Evolutionary conservation across 23 tunicate species (phyloP).

Genomic region (Aplidium turbinatum): DNA sequence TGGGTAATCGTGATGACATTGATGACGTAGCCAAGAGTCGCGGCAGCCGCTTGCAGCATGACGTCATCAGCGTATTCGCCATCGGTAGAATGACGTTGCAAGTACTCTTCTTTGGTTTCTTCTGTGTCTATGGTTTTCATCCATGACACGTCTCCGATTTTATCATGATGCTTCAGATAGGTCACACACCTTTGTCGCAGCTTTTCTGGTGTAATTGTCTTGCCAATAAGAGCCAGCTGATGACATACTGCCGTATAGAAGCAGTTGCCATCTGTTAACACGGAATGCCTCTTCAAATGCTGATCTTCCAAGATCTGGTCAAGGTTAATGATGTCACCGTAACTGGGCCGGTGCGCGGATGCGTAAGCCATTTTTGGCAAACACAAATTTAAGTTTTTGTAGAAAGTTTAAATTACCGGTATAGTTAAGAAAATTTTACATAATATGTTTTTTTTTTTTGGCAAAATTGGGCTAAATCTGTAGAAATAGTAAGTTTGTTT

Average conservation of each 20-base stretch:
- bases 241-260: conserved; percentile 66
- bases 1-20: conserved; percentile 41
- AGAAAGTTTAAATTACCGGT: no score
- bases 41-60: conserved; percentile 58
- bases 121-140: conserved; percentile 23
- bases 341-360: no score
- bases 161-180: conserved; percentile 32
- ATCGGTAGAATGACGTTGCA: conserved; percentile 19
- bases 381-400: no score
- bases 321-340: not conserved
- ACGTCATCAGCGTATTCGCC: conserved; percentile 55
- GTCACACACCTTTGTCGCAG: conserved; percentile 32
- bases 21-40: conserved; percentile 40
- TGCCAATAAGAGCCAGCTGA: conserved; percentile 36
- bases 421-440: no score
- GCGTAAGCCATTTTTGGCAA: no score
- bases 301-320: conserved; percentile 10
- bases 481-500: no score
- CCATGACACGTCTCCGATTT: conserved; percentile 37
- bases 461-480: no score
- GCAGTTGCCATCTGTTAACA: conserved; percentile 62
- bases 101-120: conserved; percentile 43
- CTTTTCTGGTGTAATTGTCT: not conserved
- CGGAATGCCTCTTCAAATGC: not conserved
- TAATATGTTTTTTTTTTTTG: no score